Conservation (phyloP, 1,140 invertebrate genomes). For the Pseudomyrmex sp. region DNA sequence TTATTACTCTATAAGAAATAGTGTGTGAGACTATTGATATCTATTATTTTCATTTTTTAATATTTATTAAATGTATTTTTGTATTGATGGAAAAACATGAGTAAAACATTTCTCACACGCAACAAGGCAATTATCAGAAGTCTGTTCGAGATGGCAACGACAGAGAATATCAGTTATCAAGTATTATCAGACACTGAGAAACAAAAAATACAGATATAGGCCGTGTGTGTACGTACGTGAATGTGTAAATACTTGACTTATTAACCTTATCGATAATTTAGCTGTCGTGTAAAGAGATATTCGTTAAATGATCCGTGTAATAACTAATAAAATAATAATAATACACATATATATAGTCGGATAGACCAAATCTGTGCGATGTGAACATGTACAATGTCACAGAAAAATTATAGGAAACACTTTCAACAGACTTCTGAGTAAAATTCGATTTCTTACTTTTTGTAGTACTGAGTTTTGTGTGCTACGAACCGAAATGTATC, state of each 20-base stretch:
- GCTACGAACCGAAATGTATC: slow-evolving; percentile 80
- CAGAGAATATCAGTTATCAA: slow-evolving; percentile 37
- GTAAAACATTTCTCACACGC: slow-evolving; percentile 1
- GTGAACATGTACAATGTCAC: not conserved
- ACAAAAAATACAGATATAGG: slow-evolving; percentile 46
- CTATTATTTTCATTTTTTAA: too few species aligned
- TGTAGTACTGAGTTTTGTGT: too few species aligned
- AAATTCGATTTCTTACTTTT: not conserved
- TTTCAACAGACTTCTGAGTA: not conserved
- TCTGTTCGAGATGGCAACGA: not conserved
- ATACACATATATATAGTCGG: not conserved
- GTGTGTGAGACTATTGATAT: too few species aligned
- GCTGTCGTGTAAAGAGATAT: not conserved
- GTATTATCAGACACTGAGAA: slow-evolving; percentile 29
- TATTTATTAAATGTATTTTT: not conserved
- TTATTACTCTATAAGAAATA: too few species aligned
- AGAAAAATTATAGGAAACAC: not conserved
- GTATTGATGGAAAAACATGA: not conserved
- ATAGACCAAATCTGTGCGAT: not conserved
- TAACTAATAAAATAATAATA: not conserved
- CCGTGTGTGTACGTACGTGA: slow-evolving; percentile 6
- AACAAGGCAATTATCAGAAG: not conserved
- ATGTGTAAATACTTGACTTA: slow-evolving; percentile 42
- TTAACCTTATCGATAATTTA: slow-evolving; percentile 47
- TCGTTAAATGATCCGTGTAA: not conserved